These are phyloP conservation scores for Cassiopea andromeda DNA, from an alignment of 30 jellyfish, hydroid and myxozoan genomes.

Conservation along the genomic window DNA sequence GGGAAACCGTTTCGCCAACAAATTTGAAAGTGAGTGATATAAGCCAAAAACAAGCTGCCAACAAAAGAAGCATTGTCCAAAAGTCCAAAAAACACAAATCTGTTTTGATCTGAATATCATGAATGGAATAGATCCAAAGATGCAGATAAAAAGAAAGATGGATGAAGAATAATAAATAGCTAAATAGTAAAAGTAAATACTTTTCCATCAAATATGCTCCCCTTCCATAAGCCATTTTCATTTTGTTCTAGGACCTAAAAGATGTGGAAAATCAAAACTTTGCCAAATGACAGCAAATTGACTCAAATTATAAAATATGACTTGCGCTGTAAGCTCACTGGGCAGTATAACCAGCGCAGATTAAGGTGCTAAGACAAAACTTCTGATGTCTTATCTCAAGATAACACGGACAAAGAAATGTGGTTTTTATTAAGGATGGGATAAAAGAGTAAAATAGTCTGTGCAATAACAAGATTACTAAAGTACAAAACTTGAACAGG, in stretches of 20 bases:
- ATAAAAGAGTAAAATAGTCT: not conserved
- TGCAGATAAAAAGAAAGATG: not conserved
- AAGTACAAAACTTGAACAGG: not conserved
- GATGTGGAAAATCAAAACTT: constrained; percentile 1
- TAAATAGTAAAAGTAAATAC: constrained; percentile 21
- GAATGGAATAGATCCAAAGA: not conserved
- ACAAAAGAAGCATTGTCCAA: not conserved
- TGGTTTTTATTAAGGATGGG: not conserved
- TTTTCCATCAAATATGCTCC: constrained; percentile 69
- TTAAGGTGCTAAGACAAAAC: constrained; percentile 40
- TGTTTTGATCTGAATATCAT: not conserved
- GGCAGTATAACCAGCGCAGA: not conserved
- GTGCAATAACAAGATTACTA: not conserved
- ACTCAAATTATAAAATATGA: not conserved
- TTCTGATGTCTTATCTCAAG: constrained; percentile 23
- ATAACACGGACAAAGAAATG: not conserved
- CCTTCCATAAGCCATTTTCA: constrained; percentile 92
- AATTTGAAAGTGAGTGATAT: too few relatives aligned
- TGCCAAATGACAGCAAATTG: not conserved
- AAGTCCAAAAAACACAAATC: not conserved
- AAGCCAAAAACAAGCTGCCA: too few relatives aligned
- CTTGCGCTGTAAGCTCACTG: not conserved
- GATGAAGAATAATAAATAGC: not conserved
- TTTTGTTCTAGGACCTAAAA: constrained; percentile 81
- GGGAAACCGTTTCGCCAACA: too few relatives aligned